phyloP scores from a whole-genome alignment of 2,797 vertebrate species.

The Gila robusta region DNA sequence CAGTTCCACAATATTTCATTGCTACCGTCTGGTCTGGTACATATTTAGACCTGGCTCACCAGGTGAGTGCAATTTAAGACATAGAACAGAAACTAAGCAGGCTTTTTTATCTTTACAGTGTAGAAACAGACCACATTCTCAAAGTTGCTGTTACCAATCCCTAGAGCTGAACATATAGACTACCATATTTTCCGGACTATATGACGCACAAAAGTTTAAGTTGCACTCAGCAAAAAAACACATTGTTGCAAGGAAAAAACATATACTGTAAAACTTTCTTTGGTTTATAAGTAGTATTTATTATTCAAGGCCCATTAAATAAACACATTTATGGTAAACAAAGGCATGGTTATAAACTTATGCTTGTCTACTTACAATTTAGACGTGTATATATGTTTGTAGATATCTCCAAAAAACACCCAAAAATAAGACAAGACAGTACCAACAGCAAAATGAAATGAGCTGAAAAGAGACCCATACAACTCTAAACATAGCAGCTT shows the following conservation, averaged over 20 bases:
- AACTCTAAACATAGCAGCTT: no score
- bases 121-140: neutral
- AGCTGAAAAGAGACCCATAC: no score
- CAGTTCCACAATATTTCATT: conserved; percentile 3
- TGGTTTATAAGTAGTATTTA: neutral
- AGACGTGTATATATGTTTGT: neutral
- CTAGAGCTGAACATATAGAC: neutral
- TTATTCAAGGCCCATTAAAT: neutral
- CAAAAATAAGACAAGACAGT: neutral
- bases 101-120: neutral
- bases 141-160: neutral
- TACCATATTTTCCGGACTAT: neutral
- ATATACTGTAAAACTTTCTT: neutral
- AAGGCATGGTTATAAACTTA: conserved; percentile 1
- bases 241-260: neutral
- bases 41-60: neutral
- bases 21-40: neutral
- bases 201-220: neutral
- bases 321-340: neutral
- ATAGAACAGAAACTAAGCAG: neutral
- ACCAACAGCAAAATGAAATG: no score
- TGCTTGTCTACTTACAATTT: conserved; percentile 3
- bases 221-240: neutral
- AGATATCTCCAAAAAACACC: neutral
- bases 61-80: neutral